These are phyloP conservation scores for Troides oblongomaculatus DNA, from an alignment of 2,888 invertebrate genomes.

Conservation along the genomic window DNA sequence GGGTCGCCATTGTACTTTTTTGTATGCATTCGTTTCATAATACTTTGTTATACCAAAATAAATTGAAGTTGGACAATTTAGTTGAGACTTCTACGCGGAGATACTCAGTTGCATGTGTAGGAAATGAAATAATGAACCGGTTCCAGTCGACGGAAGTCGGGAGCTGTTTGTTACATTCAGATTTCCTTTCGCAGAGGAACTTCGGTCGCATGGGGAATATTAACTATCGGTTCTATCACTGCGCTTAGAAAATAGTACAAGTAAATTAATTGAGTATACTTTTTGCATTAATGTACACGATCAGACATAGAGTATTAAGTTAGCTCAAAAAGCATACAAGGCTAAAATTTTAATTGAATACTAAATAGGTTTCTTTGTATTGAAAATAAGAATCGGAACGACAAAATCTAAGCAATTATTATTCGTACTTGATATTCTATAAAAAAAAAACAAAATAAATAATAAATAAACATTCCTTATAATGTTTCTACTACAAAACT, in stretches of 20 bases:
- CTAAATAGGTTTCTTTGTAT: background rate
- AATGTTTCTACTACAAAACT: too few relatives aligned
- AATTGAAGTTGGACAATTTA: background rate
- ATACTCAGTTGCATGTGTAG: slow-evolving; percentile 14
- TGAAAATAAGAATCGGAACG: background rate
- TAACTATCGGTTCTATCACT: slow-evolving; percentile 20
- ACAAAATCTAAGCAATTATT: background rate
- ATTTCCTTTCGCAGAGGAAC: slow-evolving; percentile 34
- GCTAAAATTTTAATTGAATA: background rate
- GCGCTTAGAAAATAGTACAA: background rate
- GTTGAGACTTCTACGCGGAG: background rate
- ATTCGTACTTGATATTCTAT: background rate
- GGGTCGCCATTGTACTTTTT: background rate
- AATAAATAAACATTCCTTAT: too few relatives aligned
- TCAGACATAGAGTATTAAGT: too few relatives aligned
- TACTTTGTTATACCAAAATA: background rate
- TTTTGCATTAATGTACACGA: too few relatives aligned
- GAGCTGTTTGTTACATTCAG: slow-evolving; percentile 31
- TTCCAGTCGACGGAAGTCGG: slow-evolving; percentile 31
- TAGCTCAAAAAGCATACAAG: background rate
- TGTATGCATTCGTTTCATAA: background rate
- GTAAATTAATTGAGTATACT: too few relatives aligned
- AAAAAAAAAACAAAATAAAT: too few relatives aligned
- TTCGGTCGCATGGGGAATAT: slow-evolving; percentile 28
- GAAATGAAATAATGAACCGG: slow-evolving; percentile 33